Evolutionary conservation across 2,113 vertebrate species (phyloP).

Genomic region (Macaca fascicularis): DNA sequence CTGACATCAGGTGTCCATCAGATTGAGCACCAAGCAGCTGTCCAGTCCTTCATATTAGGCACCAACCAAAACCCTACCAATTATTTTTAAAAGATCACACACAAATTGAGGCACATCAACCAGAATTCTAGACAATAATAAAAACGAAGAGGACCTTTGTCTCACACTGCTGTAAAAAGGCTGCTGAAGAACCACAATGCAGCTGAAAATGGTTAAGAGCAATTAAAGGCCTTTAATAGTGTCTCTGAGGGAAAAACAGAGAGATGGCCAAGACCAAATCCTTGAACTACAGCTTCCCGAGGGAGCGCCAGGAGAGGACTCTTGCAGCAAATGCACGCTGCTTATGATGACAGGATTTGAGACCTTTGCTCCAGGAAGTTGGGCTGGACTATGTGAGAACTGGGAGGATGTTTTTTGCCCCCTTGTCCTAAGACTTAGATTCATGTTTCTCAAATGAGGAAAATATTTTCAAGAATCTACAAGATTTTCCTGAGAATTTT

Average conservation of each 20-base stretch:
- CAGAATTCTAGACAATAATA: not conserved
- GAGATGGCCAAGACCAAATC: not conserved
- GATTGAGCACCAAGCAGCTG: not conserved
- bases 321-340: not conserved
- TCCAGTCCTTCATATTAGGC: not conserved
- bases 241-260: not conserved
- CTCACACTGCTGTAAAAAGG: not conserved
- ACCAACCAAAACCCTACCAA: not conserved
- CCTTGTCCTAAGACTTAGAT: not conserved
- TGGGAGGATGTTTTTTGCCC: not conserved
- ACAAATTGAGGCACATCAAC: not conserved
- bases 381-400: not conserved
- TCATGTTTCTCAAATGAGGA: slow-evolving; percentile 21
- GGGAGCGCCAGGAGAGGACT: not conserved
- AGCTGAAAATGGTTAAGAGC: slow-evolving; percentile 29
- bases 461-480: not conserved
- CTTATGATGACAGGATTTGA: not conserved
- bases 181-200: not conserved
- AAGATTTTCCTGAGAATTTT: slow-evolving; percentile 17
- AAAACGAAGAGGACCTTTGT: not conserved
- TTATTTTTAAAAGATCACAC: not conserved
- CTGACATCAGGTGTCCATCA: not conserved
- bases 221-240: not conserved
- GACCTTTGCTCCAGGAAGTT: not conserved
- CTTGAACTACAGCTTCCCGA: not conserved